These are phyloP conservation scores for Thysanoteuthis rhombus DNA, from an alignment of 2,888 invertebrate species.

Conservation along the genomic window DNA sequence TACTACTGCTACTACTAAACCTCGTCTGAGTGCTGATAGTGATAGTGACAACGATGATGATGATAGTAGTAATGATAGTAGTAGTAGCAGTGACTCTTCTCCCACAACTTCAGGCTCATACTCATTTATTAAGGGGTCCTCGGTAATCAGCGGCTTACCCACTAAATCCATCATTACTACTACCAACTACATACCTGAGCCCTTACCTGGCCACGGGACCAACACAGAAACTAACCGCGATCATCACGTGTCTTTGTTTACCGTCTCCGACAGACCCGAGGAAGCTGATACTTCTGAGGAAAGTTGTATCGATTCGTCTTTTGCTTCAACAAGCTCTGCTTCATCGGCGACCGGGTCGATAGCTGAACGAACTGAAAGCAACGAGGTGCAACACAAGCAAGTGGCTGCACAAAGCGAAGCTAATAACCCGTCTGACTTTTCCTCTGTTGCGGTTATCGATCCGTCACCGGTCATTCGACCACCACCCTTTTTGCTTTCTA, in stretches of 20 bases:
- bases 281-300: neutral
- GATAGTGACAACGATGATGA: neutral
- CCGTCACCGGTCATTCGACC: neutral
- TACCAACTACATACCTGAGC: neutral
- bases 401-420: neutral
- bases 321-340: neutral
- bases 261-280: neutral
- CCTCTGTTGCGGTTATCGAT: neutral
- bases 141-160: neutral
- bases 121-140: neutral
- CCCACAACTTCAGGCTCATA: neutral
- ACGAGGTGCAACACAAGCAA: neutral
- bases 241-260: neutral
- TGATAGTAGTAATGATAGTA: neutral
- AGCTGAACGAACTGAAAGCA: neutral
- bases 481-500: neutral
- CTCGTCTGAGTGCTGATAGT: neutral
- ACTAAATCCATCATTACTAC: neutral
- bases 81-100: neutral
- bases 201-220: neutral
- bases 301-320: constrained; percentile 12
- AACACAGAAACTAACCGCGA: neutral
- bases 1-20: neutral
- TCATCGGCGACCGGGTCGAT: neutral
- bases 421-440: neutral